Conservation (phyloP, 2,888 invertebrate genomes). For the Beris chalybata region DNA sequence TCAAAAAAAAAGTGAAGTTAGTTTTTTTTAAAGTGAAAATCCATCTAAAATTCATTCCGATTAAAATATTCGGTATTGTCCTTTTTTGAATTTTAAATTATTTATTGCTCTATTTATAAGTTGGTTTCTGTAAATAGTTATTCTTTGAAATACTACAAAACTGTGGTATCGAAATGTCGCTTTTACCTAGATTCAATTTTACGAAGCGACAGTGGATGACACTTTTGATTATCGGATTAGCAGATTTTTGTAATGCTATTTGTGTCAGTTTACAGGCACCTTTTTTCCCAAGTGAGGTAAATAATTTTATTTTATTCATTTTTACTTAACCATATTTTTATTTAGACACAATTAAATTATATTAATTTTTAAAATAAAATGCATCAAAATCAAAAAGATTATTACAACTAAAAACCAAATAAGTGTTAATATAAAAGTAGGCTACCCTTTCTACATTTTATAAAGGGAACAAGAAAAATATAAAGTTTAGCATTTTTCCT, state of each 20-base stretch:
- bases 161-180: constrained; percentile 56
- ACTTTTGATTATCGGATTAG: constrained; percentile 74
- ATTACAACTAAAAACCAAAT: too few species aligned
- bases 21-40: neutral
- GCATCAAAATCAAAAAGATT: too few species aligned
- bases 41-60: neutral
- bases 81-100: too few species aligned
- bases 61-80: too few species aligned
- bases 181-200: constrained; percentile 59
- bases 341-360: too few species aligned
- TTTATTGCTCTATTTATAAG: too few species aligned
- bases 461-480: too few species aligned
- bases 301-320: constrained; percentile 41
- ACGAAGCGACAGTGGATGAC: constrained; percentile 77
- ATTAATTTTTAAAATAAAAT: too few species aligned
- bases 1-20: constrained; percentile 1
- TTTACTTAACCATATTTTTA: neutral
- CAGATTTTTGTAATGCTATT: constrained; percentile 82
- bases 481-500: too few species aligned
- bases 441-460: too few species aligned
- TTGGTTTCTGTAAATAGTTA: too few species aligned
- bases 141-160: neutral
- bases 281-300: constrained; percentile 82
- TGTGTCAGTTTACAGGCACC: constrained; percentile 84
- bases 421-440: too few species aligned